Percentiles rank a stretch among this genome's conserved stretches.
phyloP scores from a whole-genome alignment of 2,797 vertebrate genomes.

The Holocentrus rufus region DNA sequence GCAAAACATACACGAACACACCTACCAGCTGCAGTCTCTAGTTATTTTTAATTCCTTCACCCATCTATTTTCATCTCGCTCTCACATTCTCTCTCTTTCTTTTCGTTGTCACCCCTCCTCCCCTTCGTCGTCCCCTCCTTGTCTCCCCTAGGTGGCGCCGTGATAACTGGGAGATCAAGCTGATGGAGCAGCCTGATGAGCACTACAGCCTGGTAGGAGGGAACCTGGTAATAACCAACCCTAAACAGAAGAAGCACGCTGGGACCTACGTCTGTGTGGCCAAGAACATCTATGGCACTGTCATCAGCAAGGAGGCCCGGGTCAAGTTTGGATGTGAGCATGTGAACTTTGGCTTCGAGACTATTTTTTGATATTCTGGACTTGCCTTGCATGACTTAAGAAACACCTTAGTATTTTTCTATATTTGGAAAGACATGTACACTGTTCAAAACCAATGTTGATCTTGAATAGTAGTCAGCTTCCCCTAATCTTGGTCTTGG shows the following conservation, averaged over 20 bases:
- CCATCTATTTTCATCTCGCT: background rate
- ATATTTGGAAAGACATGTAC: too few species aligned
- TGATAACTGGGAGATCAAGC: constrained; percentile 94
- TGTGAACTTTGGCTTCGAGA: background rate
- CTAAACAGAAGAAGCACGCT: constrained; percentile 89
- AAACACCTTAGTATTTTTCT: too few species aligned
- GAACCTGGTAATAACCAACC: constrained; percentile 94
- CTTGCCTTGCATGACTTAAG: too few species aligned
- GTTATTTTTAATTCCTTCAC: too few species aligned
- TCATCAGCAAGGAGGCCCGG: constrained; percentile 95
- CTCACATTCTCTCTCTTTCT: background rate
- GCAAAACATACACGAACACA: too few species aligned
- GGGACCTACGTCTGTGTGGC: constrained; percentile 94
- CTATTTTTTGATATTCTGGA: too few species aligned
- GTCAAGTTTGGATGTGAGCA: constrained; percentile 96
- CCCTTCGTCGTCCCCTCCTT: background rate
- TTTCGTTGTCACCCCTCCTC: too few species aligned
- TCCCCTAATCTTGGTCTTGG: too few species aligned
- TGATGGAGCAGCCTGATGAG: constrained; percentile 91
- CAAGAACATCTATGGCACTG: constrained; percentile 90
- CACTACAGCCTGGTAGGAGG: constrained; percentile 95
- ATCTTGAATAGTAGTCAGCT: too few species aligned
- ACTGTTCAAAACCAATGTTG: too few species aligned
- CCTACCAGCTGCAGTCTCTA: too few species aligned
- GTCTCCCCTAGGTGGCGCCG: constrained; percentile 88